Evolutionary conservation across 1,140 invertebrate genomes (phyloP), one percentile per base, ranked within the genome.

Genomic region (Megalopta genalis): DNA sequence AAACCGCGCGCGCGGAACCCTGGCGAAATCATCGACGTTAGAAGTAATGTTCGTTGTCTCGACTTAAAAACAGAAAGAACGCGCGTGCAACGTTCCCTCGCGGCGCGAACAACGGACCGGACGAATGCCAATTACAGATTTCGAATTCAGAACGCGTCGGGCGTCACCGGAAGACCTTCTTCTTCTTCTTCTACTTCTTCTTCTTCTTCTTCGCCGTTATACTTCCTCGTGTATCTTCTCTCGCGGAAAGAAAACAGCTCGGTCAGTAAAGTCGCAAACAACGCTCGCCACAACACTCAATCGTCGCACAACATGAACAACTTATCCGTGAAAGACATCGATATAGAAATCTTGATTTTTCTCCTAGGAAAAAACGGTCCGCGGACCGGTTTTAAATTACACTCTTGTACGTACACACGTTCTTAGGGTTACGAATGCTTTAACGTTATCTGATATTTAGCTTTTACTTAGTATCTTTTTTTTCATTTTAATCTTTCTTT

Each of bases 271-370:
- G 27, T 39, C 49, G 42, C 67, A 52, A 46, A 77, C 57, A 39
- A 62, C 75, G 68, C 68, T 83, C 60, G 59, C 37, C 54, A 57
- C 54, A 57, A 57, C 54, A 57, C 54, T n/a, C 54, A 27, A 18
- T 71, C 60, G 42, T 27, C 82, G 60, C 64, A 70, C 46, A 80
- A 86, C 80, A 73, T 78, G 81, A 81, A 81, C 82, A 87, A 88
- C 78, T 88, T 85, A 85, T 86, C 74, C 68, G 85, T 91, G 88
- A 90, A 91, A 90, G 90, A 92, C 90, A 90, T 90, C 84, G 84
- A 91, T 87, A 91, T 87, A 91, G 85, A 88, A 87, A 88, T 86
- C 87, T 63, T 86, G 71, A 89, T 83, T 88, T 87, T 74, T 39
- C 49, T 18, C 25, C 77, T 87, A 88, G 80, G 85, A 75, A 7